Conservation (phyloP, 2,888 invertebrate species). For the Polydrusus pterygomalis region DNA sequence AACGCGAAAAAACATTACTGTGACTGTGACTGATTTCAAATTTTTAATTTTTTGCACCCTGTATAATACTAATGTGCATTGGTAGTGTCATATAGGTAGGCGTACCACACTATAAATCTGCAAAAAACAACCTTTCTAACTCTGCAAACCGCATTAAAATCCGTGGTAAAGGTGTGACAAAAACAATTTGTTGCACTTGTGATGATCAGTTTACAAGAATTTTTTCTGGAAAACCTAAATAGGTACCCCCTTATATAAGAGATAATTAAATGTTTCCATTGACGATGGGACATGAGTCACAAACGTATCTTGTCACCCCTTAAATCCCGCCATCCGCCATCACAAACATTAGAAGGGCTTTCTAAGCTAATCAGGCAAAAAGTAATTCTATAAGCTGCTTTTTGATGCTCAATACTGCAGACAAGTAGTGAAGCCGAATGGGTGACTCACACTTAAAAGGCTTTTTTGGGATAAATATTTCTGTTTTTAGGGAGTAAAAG, state of each 20-base stretch:
- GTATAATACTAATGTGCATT: too few species aligned
- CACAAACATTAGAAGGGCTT: slow-evolving; percentile 52
- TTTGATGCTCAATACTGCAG: slow-evolving; percentile 46
- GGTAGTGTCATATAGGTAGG: too few species aligned
- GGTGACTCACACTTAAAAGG: slow-evolving; percentile 31
- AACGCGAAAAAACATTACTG: too few species aligned
- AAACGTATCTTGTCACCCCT: slow-evolving; percentile 36
- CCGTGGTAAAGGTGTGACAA: too few species aligned
- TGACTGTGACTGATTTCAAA: too few species aligned
- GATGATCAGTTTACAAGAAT: too few species aligned
- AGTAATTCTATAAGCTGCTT: slow-evolving; percentile 49
- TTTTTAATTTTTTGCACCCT: too few species aligned
- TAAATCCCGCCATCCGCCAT: slow-evolving; percentile 50
- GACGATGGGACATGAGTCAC: slow-evolving; percentile 33
- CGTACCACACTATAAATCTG: too few species aligned
- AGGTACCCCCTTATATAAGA: neutral
- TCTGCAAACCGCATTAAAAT: too few species aligned
- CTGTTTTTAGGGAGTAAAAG: neutral
- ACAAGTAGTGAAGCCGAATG: slow-evolving; percentile 36
- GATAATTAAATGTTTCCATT: neutral
- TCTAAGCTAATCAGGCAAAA: slow-evolving; percentile 54
- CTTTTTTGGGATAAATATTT: slow-evolving; percentile 27
- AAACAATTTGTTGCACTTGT: too few species aligned
- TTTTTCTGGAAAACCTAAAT: too few species aligned
- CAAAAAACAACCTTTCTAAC: too few species aligned